These are phyloP conservation scores for Brachyhypopomus occidentalis DNA, from an alignment of 2,113 vertebrate species.

Conservation along the genomic window DNA sequence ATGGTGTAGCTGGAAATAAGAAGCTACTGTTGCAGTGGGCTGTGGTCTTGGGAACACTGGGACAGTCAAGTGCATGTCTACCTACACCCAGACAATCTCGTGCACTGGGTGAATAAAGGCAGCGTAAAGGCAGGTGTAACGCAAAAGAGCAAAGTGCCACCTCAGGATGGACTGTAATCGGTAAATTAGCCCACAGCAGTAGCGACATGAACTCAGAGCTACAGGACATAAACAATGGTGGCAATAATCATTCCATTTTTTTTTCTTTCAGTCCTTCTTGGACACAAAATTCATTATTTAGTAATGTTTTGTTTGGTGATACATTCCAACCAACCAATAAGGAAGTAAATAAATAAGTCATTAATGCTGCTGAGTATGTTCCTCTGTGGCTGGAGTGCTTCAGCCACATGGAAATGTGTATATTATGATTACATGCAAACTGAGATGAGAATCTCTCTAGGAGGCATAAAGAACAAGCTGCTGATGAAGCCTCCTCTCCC, in stretches of 20 bases:
- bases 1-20: constrained; percentile 33
- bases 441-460: constrained; percentile 43
- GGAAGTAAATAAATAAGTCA: not conserved
- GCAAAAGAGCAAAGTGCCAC: constrained; percentile 3
- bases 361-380: constrained; percentile 44
- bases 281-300: constrained; percentile 4
- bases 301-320: constrained; percentile 29
- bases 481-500: constrained; percentile 34
- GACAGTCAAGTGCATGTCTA: constrained; percentile 20
- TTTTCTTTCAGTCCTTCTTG: not conserved
- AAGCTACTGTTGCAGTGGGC: constrained; percentile 22
- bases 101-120: constrained; percentile 15
- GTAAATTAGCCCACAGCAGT: not conserved
- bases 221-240: not conserved
- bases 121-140: not conserved
- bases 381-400: constrained; percentile 38
- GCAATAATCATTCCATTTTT: not conserved
- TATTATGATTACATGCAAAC: constrained; percentile 53
- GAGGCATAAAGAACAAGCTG: constrained; percentile 29
- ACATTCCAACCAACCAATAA: constrained; percentile 6
- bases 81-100: constrained; percentile 7
- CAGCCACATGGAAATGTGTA: constrained; percentile 49
- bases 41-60: constrained; percentile 20
- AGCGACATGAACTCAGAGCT: not conserved
- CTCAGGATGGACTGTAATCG: not conserved